Conservation (phyloP, 2,797 vertebrate genomes). For the Otolemur crassicaudatus region DNA sequence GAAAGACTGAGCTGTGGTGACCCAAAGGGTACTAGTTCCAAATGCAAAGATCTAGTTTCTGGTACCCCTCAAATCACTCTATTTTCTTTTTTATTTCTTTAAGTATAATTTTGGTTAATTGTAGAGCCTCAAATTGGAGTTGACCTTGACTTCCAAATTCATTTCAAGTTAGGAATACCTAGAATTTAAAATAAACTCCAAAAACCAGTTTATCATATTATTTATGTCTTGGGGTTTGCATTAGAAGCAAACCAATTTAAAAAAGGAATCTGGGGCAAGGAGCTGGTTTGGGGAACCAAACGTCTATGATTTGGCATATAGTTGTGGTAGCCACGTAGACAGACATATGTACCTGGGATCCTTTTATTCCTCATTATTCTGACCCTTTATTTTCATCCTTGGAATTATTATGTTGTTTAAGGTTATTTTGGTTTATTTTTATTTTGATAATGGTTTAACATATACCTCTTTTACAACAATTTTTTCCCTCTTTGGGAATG, state of each 20-base stretch:
- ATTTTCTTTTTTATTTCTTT: background rate
- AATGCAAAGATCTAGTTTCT: background rate
- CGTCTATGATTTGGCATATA: background rate
- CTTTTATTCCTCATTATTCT: background rate
- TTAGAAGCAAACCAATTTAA: background rate
- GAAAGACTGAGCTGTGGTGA: background rate
- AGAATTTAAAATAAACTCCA: slow-evolving; percentile 16
- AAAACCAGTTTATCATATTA: background rate
- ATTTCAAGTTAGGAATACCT: background rate
- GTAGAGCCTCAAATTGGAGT: background rate
- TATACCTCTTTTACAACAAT: background rate
- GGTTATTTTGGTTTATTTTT: background rate
- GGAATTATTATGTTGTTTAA: background rate
- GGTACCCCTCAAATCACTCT: background rate
- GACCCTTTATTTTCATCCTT: background rate
- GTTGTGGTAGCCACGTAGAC: background rate
- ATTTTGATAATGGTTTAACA: background rate
- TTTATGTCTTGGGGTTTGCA: background rate
- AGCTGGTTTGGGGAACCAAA: background rate
- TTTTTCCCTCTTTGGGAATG: slow-evolving; percentile 5
- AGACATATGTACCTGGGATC: background rate
- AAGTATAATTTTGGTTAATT: background rate
- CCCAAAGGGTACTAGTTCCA: background rate
- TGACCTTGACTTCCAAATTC: background rate
- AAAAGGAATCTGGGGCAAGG: background rate